phyloP scores from a whole-genome alignment of 2,113 vertebrate genomes.

The Psammodynastes pulverulentus region DNA sequence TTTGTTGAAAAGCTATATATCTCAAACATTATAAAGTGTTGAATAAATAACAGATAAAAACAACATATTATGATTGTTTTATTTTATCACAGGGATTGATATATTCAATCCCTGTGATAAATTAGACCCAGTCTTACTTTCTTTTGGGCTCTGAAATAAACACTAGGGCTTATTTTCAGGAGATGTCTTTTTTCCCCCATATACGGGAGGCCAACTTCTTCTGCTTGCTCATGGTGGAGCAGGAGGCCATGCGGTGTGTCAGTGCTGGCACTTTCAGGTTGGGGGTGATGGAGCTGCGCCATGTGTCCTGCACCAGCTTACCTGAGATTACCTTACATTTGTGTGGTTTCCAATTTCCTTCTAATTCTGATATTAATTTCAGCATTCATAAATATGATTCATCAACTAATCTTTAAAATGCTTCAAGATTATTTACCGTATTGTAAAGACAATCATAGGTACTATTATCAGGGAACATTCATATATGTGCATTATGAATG shows the following conservation, averaged over 20 bases:
- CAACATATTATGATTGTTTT: not conserved
- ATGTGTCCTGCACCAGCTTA: no score
- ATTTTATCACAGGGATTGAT: not conserved
- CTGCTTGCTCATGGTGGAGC: no score
- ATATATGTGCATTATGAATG: conserved; percentile 28
- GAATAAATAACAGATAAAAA: not conserved
- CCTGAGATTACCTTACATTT: conserved; percentile 39
- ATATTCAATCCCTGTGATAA: no score
- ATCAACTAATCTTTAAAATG: not conserved
- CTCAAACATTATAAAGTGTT: not conserved
- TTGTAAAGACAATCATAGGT: not conserved
- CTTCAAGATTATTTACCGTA: not conserved
- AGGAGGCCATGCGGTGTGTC: no score
- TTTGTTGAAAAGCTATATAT: not conserved
- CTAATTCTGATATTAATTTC: conserved; percentile 50
- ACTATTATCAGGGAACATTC: not conserved
- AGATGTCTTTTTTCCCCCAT: no score
- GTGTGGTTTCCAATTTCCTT: conserved; percentile 65
- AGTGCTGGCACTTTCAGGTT: no score
- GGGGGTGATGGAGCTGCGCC: no score
- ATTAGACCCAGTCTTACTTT: no score
- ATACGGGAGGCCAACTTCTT: no score
- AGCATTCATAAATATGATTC: not conserved
- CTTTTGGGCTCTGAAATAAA: no score
- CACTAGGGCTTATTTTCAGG: no score